A percentile compares a stretch with the other conserved stretches of the same genome.
Conservation (phyloP, 2,797 vertebrate species). For the Amazona finschi region DNA sequence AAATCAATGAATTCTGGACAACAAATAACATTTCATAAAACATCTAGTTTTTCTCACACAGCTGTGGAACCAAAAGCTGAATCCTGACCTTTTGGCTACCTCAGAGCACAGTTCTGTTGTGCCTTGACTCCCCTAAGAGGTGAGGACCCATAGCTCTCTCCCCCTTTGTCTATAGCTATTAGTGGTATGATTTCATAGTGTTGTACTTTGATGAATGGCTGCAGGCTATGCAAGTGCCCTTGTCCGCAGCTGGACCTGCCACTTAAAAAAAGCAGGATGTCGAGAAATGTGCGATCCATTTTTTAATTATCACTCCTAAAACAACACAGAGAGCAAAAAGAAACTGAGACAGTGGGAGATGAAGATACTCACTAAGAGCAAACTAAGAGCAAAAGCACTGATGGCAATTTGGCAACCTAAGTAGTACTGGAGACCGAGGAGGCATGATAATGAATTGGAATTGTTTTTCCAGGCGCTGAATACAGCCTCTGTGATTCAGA, state of each 20-base stretch:
- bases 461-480: slow-evolving; percentile 29
- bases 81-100: not conserved
- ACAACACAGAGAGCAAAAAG: not conserved
- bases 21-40: not conserved
- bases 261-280: not conserved
- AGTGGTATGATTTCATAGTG: not conserved
- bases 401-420: slow-evolving; percentile 34
- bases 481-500: slow-evolving; percentile 30
- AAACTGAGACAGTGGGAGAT: not conserved
- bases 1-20: not conserved
- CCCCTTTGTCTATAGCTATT: not conserved
- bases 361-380: not conserved
- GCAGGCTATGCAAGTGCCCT: not conserved
- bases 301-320: not conserved
- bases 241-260: not conserved
- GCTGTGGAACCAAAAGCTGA: not conserved
- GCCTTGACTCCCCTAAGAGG: not conserved
- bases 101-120: not conserved
- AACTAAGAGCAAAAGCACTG: slow-evolving; percentile 11
- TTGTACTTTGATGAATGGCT: not conserved
- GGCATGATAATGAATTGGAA: slow-evolving; percentile 35
- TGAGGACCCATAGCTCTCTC: not conserved
- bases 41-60: not conserved
- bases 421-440: not conserved
- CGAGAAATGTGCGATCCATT: not conserved